These are phyloP conservation scores for Bucorvus abyssinicus DNA, from an alignment of 2,797 vertebrate genomes.

Conservation along the genomic window DNA sequence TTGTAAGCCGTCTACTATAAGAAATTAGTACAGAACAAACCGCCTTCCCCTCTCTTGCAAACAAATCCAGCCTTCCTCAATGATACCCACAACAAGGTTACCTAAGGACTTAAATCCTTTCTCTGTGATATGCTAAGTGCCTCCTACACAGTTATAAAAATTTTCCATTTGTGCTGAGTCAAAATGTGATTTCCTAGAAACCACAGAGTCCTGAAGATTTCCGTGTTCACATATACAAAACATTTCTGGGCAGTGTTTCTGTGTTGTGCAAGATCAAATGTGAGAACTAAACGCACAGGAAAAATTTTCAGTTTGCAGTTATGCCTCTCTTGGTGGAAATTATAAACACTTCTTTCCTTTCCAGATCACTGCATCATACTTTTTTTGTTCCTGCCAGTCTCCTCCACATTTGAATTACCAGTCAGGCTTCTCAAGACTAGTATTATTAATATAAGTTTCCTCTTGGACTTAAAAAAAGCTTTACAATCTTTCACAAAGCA, in stretches of 20 bases:
- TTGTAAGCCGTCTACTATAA: not conserved
- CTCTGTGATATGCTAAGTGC: not conserved
- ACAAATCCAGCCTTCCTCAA: not conserved
- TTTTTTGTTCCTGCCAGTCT: not conserved
- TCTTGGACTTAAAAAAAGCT: not conserved
- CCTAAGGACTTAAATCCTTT: not conserved
- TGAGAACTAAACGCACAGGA: not conserved
- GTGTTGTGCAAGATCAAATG: not conserved
- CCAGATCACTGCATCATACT: not conserved
- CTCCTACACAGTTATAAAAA: not conserved
- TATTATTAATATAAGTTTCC: not conserved
- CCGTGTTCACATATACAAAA: not conserved
- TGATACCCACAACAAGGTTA: not conserved
- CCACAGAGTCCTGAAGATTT: not conserved
- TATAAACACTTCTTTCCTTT: not conserved
- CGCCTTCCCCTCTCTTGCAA: fast-evolving
- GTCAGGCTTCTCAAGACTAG: not conserved
- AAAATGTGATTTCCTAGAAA: not conserved
- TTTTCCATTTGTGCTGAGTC: not conserved
- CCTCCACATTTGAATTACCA: not conserved
- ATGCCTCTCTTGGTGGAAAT: not conserved
- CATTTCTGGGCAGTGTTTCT: not conserved
- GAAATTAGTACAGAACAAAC: not conserved
- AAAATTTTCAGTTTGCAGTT: not conserved
- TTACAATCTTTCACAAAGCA: not conserved